Conservation (phyloP, 2,888 invertebrate species). For the Polydesmus complanatus region DNA sequence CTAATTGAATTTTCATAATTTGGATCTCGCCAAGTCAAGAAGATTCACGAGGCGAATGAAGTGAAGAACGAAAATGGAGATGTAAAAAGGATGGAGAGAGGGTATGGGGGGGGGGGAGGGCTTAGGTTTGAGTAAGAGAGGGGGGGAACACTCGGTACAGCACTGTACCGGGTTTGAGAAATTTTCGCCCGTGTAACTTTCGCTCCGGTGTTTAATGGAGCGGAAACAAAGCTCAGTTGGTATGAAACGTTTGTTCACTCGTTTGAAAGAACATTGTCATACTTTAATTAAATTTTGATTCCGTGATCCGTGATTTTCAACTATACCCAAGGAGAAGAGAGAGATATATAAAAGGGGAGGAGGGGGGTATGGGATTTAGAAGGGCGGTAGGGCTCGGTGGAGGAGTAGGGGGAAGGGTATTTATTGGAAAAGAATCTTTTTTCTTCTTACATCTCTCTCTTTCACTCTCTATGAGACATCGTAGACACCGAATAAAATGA, state of each 20-base stretch:
- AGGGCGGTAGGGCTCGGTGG: not conserved
- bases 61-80: no score
- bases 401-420: not conserved
- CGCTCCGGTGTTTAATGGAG: not conserved
- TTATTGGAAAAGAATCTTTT: not conserved
- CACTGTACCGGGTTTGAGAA: not conserved
- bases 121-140: no score
- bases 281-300: conserved; percentile 17
- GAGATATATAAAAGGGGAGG: not conserved
- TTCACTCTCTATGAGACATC: not conserved
- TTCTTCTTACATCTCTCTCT: not conserved
- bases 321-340: not conserved
- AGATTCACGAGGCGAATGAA: no score
- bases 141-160: no score
- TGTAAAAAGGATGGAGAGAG: not conserved
- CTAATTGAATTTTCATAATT: no score
- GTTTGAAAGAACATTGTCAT: not conserved
- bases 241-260: not conserved
- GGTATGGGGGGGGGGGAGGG: not conserved
- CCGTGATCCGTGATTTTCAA: conserved; percentile 15
- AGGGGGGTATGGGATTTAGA: no score
- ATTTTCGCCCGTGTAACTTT: not conserved
- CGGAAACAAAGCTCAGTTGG: not conserved
- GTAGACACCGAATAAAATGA: not conserved
- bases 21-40: no score